Evolutionary conservation across 2,797 vertebrate species (phyloP).

Genomic region (Rhyacichthys aspro): DNA sequence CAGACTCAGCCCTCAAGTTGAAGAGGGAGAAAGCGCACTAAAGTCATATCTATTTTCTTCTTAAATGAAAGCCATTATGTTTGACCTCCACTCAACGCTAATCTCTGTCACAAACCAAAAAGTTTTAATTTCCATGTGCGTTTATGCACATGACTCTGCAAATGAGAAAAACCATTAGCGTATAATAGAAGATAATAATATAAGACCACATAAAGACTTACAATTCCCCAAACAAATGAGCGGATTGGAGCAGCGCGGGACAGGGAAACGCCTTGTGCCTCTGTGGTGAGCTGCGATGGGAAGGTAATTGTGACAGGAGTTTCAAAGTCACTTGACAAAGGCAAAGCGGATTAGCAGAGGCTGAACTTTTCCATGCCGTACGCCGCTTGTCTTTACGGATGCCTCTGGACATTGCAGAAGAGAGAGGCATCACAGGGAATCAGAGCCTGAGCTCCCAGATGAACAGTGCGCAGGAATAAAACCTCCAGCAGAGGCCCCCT

Average conservation of each 20-base stretch:
- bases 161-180: slow-evolving; percentile 70
- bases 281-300: neutral
- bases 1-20: slow-evolving; percentile 69
- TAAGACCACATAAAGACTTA: slow-evolving; percentile 69
- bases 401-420: slow-evolving; percentile 17
- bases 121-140: slow-evolving; percentile 68
- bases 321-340: slow-evolving; percentile 74
- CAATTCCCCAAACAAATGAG: slow-evolving; percentile 72
- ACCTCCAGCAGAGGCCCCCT: neutral
- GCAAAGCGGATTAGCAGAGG: slow-evolving; percentile 59
- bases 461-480: slow-evolving; percentile 28
- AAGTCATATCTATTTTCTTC: slow-evolving; percentile 74
- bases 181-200: slow-evolving; percentile 73
- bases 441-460: slow-evolving; percentile 23
- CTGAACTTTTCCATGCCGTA: slow-evolving; percentile 47
- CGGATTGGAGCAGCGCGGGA: slow-evolving; percentile 13
- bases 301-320: slow-evolving; percentile 51
- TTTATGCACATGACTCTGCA: slow-evolving; percentile 54
- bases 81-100: slow-evolving; percentile 75
- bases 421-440: slow-evolving; percentile 15
- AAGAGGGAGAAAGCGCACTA: slow-evolving; percentile 53
- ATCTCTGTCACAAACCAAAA: slow-evolving; percentile 75
- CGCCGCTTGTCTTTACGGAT: slow-evolving; percentile 34
- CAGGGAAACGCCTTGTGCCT: slow-evolving; percentile 1
- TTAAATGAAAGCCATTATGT: slow-evolving; percentile 76